Evolutionary conservation across 2,113 vertebrate genomes (phyloP), one percentile per base, ranked within the genome.

Genomic region (Syngnathus scovelli): DNA sequence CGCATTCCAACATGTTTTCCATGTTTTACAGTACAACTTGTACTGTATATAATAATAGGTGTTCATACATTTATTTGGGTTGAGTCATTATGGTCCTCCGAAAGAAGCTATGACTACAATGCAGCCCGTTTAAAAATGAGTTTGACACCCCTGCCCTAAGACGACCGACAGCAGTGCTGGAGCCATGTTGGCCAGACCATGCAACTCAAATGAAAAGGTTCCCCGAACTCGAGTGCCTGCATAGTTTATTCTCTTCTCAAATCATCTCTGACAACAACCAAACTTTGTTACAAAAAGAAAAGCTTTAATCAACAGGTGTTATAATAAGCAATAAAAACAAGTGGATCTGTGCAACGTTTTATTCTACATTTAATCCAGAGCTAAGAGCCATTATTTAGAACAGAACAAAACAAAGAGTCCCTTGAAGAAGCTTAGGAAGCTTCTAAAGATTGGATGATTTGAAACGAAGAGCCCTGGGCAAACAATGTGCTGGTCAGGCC

Each of bases 211-310:
- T 64, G 12, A 72, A 52, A 80, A 61, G 36, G 55, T 52, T 58
- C 36, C 54, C 33, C 66, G 63, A 68, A 83, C 73, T 78, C 70
- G 67, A 78, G 70, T 62, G 64, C 85, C 89, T 89, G 86, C 85
- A 88, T 88, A 86, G 87, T 90, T 89, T 84, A 86, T 87, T 87
- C 70, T 85, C 74, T 68, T 84, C 76, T 78, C 70, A 86, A 85
- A 79, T 72, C 77, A 77, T 72, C 69, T 72, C 65, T 76, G 64
- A 84, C 77, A 82, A 79, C 70, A 83, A 71, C 54, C 61, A 82
- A 71, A 78, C 68, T 80, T 38, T 66, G 76, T 80, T 85, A 86
- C 78, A 85, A 80, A 83, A 81, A 66, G 61, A 76, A 78, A 64
- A 74, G 59, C 56, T 72, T 76, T 79, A 68, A 72, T 66, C 76